Percentiles rank a stretch among this genome's conserved stretches.
Conservation (phyloP, 1,140 invertebrate species). For the Vanessa atalanta region DNA sequence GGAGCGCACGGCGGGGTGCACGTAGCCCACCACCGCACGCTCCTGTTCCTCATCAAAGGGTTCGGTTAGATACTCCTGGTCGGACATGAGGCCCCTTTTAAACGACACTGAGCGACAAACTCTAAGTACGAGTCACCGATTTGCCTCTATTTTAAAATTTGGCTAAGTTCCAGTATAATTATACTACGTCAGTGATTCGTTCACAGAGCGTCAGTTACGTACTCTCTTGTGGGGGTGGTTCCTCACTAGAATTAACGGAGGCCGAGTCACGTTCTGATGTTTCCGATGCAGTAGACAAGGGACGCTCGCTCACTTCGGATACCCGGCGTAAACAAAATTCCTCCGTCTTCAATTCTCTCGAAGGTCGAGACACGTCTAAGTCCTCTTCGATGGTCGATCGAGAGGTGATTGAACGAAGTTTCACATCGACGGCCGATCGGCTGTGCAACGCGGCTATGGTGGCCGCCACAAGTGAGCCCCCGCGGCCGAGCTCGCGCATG, state of each 20-base stretch:
- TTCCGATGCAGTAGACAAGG: constrained; percentile 72
- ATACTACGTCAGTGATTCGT: constrained; percentile 73
- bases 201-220: constrained; percentile 69
- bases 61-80: constrained; percentile 74
- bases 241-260: constrained; percentile 78
- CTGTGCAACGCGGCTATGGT: constrained; percentile 77
- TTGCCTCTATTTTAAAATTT: constrained; percentile 74
- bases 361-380: constrained; percentile 50
- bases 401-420: constrained; percentile 56
- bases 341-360: constrained; percentile 48
- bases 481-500: constrained; percentile 77
- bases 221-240: constrained; percentile 74
- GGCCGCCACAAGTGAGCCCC: constrained; percentile 77
- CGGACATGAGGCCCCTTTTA: constrained; percentile 73
- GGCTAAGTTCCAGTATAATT: constrained; percentile 69
- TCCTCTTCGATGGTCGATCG: constrained; percentile 48
- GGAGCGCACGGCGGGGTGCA: constrained; percentile 77
- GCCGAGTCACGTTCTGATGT: constrained; percentile 73
- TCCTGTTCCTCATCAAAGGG: constrained; percentile 75
- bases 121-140: constrained; percentile 68
- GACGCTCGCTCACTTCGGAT: constrained; percentile 67
- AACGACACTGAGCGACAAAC: constrained; percentile 75
- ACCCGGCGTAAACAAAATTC: constrained; percentile 50
- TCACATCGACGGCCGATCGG: constrained; percentile 59
- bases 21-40: constrained; percentile 61